These are phyloP conservation scores for Egretta garzetta DNA, from an alignment of 2,113 vertebrate species.

Conservation along the genomic window DNA sequence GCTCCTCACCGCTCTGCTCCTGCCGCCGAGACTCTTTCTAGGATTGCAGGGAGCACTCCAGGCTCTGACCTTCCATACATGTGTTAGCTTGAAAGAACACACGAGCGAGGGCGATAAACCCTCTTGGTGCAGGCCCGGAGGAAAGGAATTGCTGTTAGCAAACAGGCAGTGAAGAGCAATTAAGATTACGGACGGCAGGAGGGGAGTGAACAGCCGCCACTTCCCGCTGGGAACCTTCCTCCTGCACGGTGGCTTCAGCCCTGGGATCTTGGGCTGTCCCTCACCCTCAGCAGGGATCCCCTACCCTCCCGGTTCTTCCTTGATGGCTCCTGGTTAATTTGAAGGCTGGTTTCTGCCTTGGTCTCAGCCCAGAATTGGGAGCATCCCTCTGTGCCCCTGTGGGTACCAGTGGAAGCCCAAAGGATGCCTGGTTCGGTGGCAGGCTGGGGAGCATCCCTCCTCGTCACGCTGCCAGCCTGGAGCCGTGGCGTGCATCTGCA, in stretches of 20 bases:
- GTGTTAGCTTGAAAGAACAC: accelerated
- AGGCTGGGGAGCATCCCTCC: not conserved
- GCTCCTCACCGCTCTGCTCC: not conserved
- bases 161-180: not conserved
- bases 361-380: not conserved
- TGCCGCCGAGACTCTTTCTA: not conserved
- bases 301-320: accelerated
- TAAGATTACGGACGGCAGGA: not conserved
- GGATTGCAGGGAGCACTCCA: not conserved
- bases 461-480: accelerated
- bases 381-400: not conserved
- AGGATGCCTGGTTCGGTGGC: not conserved
- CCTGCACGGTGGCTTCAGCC: not conserved
- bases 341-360: not conserved
- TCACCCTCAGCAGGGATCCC: not conserved
- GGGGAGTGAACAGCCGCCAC: not conserved
- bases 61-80: not conserved
- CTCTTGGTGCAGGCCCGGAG: not conserved
- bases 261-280: not conserved
- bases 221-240: not conserved
- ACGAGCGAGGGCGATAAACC: not conserved
- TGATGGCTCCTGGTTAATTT: not conserved
- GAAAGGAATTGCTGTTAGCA: not conserved
- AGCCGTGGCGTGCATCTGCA: accelerated
- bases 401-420: not conserved